Evolutionary conservation across 2,797 vertebrate genomes (phyloP), one percentile per base, ranked within the genome.

Genomic region (Parambassis ranga): DNA sequence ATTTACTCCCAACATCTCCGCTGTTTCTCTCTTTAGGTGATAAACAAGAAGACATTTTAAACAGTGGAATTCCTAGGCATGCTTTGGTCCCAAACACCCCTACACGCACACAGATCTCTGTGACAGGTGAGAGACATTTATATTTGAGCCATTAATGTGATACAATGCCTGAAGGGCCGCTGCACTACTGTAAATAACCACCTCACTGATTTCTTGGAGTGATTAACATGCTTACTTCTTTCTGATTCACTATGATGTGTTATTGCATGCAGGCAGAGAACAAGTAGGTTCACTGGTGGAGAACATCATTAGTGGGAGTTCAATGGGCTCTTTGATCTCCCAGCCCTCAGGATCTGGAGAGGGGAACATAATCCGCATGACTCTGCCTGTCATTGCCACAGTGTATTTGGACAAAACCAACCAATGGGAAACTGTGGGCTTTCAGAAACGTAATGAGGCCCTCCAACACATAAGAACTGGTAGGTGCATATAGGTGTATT

Each of bases 341-440:
- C 84, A 87, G 0, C 96, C 95, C 0, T 1, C 43, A 0, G 95
- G 96, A 4, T 91, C 86, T 0, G 96, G 95, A 4, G 96, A 96
- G 66, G 88, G 94, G 73, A 96, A 91, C 77, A 95, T 96, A 94
- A 92, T 94, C 0, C 2, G 27, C 22, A 79, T 95, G 91, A 95
- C 94, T 0, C 80, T 93, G 8, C 86, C 94, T 0, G 82, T 95
- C 56, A 95, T 94, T 3, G 94, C 94, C 0, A 79, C 90, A 7
- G 89, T 71, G 9, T 98, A 94, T 84, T 75, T 97, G 77, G 96
- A 97, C 78, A 72, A 3, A 22, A 95, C 92, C 0, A 36, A 60
- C 0, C 92, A 95, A 65, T 98, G 95, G 96, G 91, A 94, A 0
- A 47, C 0, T 44, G 15, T 93, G 0, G 90, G 92, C 0, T 0